Conservation (phyloP, 2,888 invertebrate genomes). For the Drosophila subsilvestris region DNA sequence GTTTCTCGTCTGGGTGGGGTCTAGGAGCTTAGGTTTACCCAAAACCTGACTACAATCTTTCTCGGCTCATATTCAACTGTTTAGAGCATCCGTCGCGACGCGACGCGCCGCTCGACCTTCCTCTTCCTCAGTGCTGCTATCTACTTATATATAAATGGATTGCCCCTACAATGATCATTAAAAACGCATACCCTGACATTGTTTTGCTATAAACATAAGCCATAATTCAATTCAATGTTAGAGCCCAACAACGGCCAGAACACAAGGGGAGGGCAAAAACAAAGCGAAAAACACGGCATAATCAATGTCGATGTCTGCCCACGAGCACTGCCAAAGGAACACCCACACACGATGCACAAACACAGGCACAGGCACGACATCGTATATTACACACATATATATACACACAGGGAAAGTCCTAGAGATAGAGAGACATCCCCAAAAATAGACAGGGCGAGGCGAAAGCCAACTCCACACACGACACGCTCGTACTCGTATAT, state of each 20-base stretch:
- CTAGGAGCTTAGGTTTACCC: too few relatives aligned
- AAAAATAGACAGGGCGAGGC: constrained; percentile 42
- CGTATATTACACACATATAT: constrained; percentile 32
- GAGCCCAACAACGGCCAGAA: constrained; percentile 34
- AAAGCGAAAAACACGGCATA: constrained; percentile 67
- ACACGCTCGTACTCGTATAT: constrained; percentile 65
- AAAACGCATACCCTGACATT: constrained; percentile 67
- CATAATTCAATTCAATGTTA: constrained; percentile 74
- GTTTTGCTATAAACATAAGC: constrained; percentile 75
- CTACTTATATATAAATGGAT: constrained; percentile 35
- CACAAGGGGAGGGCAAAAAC: constrained; percentile 37
- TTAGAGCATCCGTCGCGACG: too few relatives aligned
- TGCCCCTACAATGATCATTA: constrained; percentile 59
- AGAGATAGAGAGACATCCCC: constrained; percentile 59
- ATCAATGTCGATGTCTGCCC: constrained; percentile 72
- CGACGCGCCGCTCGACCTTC: neutral
- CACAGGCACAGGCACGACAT: constrained; percentile 22
- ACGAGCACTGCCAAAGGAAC: constrained; percentile 38
- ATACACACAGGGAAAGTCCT: constrained; percentile 6
- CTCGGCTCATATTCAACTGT: neutral
- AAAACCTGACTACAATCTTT: too few relatives aligned
- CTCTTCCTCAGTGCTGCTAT: neutral
- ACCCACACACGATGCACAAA: constrained; percentile 4
- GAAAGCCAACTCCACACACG: constrained; percentile 22
- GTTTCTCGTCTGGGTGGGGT: too few relatives aligned